phyloP scores from a whole-genome alignment of 2,797 vertebrate genomes.

The Amazonetta brasiliensis region DNA sequence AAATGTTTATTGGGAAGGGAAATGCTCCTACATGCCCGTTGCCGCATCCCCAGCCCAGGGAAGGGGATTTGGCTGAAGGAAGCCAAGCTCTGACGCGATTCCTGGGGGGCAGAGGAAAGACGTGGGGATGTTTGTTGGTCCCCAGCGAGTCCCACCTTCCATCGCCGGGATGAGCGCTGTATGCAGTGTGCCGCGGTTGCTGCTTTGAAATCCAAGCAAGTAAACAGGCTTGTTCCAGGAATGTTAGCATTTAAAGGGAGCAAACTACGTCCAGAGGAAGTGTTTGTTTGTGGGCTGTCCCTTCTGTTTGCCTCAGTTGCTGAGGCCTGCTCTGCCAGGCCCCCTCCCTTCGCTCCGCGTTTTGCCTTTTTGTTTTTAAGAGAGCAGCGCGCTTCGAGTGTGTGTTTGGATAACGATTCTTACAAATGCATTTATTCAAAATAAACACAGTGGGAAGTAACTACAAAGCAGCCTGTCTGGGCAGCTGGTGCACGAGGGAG shows the following conservation, averaged over 20 bases:
- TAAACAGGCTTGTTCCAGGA: not conserved
- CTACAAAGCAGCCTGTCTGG: slow-evolving; percentile 5
- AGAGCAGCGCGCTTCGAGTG: not conserved
- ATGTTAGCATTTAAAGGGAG: not conserved
- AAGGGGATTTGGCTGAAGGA: not conserved
- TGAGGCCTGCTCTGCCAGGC: not conserved
- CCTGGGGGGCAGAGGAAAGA: not conserved
- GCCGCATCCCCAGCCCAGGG: fast-evolving
- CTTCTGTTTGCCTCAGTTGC: not conserved
- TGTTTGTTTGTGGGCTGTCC: not conserved
- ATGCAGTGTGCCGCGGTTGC: fast-evolving
- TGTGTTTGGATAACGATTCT: not conserved
- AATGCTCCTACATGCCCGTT: not conserved
- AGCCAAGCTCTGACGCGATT: not conserved
- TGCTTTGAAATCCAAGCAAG: slow-evolving; percentile 20
- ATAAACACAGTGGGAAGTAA: not conserved
- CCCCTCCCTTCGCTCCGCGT: not conserved
- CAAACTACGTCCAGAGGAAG: slow-evolving; percentile 1
- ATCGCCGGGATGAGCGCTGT: fast-evolving
- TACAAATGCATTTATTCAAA: slow-evolving; percentile 28
- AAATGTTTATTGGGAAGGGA: not conserved
- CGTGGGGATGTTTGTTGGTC: not conserved
- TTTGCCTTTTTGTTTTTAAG: not conserved
- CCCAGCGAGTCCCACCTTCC: not conserved
- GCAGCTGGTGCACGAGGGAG: not conserved